phyloP scores from a whole-genome alignment of 2,113 vertebrate species.

The Albula goreensis region DNA sequence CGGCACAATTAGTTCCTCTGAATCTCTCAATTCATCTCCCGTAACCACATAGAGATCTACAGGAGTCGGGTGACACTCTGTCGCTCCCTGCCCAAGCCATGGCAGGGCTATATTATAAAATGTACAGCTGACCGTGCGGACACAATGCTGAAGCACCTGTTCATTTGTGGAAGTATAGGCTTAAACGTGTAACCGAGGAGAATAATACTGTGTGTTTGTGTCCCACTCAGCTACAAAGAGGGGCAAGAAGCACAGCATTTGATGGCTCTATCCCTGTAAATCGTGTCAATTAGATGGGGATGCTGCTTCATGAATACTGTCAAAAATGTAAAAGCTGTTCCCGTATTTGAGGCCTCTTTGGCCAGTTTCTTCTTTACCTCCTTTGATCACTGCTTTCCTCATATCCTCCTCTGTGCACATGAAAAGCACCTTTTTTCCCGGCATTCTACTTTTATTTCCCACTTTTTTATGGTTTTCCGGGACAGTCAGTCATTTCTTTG shows the following conservation, averaged over 20 bases:
- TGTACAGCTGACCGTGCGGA: slow-evolving; percentile 45
- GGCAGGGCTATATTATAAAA: slow-evolving; percentile 36
- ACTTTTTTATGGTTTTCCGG: not conserved
- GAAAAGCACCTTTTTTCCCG: not conserved
- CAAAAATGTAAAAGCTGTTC: slow-evolving; percentile 17
- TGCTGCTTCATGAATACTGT: not conserved
- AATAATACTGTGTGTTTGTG: slow-evolving; percentile 42
- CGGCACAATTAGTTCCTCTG: slow-evolving; percentile 70
- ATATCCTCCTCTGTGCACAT: too few species aligned
- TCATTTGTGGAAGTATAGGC: slow-evolving; percentile 53
- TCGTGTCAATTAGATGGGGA: not conserved
- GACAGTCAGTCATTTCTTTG: not conserved
- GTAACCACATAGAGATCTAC: slow-evolving; percentile 44
- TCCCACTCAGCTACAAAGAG: not conserved
- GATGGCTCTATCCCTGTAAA: not conserved
- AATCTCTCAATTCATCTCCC: slow-evolving; percentile 70
- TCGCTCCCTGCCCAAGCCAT: not conserved
- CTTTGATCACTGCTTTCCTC: too few species aligned
- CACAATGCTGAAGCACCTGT: slow-evolving; percentile 54
- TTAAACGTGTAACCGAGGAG: slow-evolving; percentile 51
- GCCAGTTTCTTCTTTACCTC: too few species aligned
- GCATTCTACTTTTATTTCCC: not conserved
- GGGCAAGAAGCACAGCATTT: not conserved
- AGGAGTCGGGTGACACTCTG: slow-evolving; percentile 34
- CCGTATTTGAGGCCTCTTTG: not conserved